Evolutionary conservation across 2,797 vertebrate species (phyloP).

Genomic region (Molossus alvarezi): DNA sequence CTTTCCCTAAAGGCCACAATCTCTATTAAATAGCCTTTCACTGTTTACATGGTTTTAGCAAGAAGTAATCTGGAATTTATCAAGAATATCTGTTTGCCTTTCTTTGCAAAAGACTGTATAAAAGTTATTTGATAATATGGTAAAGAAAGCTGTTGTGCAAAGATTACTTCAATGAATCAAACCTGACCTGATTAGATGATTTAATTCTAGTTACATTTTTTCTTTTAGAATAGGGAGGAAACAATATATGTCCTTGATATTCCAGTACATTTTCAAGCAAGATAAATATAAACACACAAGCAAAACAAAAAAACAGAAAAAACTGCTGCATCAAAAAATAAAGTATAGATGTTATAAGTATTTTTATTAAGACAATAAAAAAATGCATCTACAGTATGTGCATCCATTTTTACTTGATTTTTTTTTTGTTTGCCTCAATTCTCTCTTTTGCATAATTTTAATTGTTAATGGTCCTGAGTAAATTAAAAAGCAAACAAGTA

Average conservation of each 20-base stretch:
- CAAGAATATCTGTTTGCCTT: slow-evolving; percentile 35
- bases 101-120: background rate
- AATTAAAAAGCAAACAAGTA: background rate
- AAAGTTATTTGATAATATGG: background rate
- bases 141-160: background rate
- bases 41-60: background rate
- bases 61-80: background rate
- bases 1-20: background rate
- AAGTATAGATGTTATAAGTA: background rate
- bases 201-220: background rate
- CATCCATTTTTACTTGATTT: background rate
- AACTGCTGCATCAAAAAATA: background rate
- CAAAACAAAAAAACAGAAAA: too few species aligned
- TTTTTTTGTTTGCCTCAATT: background rate
- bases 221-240: background rate
- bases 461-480: background rate
- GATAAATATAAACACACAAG: background rate
- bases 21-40: background rate
- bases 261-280: background rate
- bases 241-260: background rate
- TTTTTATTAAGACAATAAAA: background rate
- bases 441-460: background rate
- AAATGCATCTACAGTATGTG: background rate
- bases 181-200: background rate
- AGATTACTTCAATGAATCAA: background rate